Evolutionary conservation across 2,888 invertebrate species (phyloP).

Genomic region (Archips crataeganus): DNA sequence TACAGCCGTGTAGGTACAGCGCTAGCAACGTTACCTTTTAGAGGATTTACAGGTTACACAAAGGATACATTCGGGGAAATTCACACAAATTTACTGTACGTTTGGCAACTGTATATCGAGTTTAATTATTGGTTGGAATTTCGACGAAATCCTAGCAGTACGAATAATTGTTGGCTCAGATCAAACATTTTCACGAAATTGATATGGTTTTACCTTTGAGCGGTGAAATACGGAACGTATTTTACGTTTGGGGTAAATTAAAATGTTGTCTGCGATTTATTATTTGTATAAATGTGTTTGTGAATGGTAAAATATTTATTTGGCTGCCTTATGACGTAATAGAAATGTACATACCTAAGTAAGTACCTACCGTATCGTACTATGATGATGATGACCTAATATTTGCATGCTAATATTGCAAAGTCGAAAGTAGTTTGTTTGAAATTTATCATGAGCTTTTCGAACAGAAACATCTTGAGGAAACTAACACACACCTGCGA

Average conservation of each 20-base stretch:
- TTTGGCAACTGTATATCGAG: slow-evolving; percentile 8
- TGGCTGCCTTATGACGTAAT: background rate
- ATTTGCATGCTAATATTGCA: too few relatives aligned
- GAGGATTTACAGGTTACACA: background rate
- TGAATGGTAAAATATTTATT: background rate
- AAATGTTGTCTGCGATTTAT: slow-evolving; percentile 2
- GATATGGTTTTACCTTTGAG: slow-evolving; percentile 19
- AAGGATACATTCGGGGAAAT: background rate
- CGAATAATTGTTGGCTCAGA: slow-evolving; percentile 8
- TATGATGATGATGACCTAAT: too few relatives aligned
- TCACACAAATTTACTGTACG: background rate
- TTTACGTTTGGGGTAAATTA: slow-evolving; percentile 5
- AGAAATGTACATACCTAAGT: too few relatives aligned
- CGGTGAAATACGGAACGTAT: background rate
- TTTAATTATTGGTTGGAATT: slow-evolving; percentile 8
- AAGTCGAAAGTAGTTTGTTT: too few relatives aligned
- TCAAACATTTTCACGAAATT: slow-evolving; percentile 7
- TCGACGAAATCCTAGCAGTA: slow-evolving; percentile 1
- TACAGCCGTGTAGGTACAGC: background rate
- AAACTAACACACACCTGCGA: too few relatives aligned
- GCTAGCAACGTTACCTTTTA: background rate
- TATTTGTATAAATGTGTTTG: slow-evolving; percentile 6
- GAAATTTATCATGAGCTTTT: too few relatives aligned
- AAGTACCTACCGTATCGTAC: too few relatives aligned
- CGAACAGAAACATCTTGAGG: too few relatives aligned